Base-by-base conservation (phyloP, 2,888 invertebrate species). In the Poecilobothrus nobilitatus region DNA sequence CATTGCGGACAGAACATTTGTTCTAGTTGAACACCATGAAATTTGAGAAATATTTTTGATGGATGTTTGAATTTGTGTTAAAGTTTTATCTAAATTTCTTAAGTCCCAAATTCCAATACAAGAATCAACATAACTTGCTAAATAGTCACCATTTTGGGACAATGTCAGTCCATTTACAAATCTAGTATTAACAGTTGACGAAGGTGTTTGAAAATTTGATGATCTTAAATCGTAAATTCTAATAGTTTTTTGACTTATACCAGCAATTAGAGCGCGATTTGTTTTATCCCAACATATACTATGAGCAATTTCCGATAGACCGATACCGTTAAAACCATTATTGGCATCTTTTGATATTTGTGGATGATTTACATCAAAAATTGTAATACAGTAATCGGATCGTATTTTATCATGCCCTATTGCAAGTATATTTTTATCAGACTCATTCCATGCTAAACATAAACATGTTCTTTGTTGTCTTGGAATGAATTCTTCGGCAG, bases 401-500 rank as follows among this genome's bases (percentile, higher is more conserved):
- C 95, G 87, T 78, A 94, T 90, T 78, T 93, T 94, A 76, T 97
- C 97, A 75, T 96, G 85, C 0, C 94, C 96, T 68, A 91, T 91
- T 0, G 92, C 94, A 70, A 97, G 82, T 74, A 95, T 84, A 79
- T 93, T 91, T 27, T 87, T 86, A 74, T 96, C 94, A 15, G 86
- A 81, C 41, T 90, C 91, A 80, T 92, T 95, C 95, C 96, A 97
- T 41, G 91, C 87, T 18, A 97, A 86, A 0, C 91, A 88, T 75
- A 94, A 92, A 78, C 96, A 96, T 72, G 91, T 90, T 10, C 97
- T 84, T 15, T 91, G 87, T 79, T 94, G 92, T 68, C 91, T 89
- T 0, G 95, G 91, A 68, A 89, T 81, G 70, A 79, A 82, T 72
- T 82, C 81, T 75, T 76, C 76, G 74, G 76, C 76, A 73, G 83